Conservation (phyloP, 2,797 vertebrate species). For the Numenius phaeopus region DNA sequence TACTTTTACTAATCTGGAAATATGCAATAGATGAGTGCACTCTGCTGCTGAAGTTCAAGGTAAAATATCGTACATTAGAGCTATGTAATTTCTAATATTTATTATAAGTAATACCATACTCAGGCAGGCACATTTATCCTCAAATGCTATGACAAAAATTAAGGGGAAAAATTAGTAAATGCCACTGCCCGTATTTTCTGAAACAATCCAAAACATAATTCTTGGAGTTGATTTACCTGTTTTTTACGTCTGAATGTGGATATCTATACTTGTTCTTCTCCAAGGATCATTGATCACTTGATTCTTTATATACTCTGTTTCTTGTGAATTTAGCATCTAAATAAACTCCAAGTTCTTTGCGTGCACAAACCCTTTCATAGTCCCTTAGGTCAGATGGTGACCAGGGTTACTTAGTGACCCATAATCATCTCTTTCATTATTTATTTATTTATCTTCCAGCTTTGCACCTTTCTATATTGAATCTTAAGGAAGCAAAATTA, state of each 20-base stretch:
- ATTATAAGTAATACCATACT: neutral
- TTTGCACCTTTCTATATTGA: neutral
- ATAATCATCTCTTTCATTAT: neutral
- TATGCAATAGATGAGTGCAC: neutral
- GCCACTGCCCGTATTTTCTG: accelerated
- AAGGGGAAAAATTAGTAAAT: neutral
- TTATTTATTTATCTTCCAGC: neutral
- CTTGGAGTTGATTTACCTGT: neutral
- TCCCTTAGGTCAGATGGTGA: neutral
- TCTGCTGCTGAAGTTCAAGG: neutral
- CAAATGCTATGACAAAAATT: neutral
- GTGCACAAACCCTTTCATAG: neutral
- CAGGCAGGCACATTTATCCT: neutral
- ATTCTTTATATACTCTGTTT: neutral
- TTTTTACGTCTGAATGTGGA: neutral
- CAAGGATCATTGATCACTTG: neutral
- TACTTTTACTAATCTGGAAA: neutral
- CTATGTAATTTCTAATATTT: neutral
- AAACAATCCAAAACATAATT: neutral
- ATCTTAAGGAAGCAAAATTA: neutral
- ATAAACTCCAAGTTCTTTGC: neutral
- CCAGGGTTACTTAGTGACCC: neutral
- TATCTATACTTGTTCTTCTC: neutral
- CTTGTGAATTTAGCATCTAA: neutral
- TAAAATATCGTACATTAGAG: neutral